phyloP scores from a whole-genome alignment of 2,888 invertebrate genomes.

The Platerodrilus igneus region DNA sequence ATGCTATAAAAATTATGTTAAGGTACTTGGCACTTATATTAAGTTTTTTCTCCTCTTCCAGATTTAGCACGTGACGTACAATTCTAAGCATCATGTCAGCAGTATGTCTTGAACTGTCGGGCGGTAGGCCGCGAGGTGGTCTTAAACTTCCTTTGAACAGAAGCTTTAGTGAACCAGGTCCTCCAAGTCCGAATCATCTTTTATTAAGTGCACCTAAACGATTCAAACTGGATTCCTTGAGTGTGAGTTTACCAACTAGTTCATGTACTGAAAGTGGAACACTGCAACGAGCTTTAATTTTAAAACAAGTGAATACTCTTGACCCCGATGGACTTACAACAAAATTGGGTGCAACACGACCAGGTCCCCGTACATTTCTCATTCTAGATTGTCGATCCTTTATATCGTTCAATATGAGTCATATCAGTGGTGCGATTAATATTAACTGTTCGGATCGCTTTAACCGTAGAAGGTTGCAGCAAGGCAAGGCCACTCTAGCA shows the following conservation, averaged over 20 bases:
- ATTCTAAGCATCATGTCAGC: constrained; percentile 49
- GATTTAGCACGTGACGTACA: constrained; percentile 46
- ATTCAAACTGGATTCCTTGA: constrained; percentile 53
- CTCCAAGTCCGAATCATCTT: constrained; percentile 40
- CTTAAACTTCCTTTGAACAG: constrained; percentile 55
- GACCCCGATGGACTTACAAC: constrained; percentile 51
- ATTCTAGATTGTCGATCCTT: constrained; percentile 66
- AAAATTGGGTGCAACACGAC: constrained; percentile 43
- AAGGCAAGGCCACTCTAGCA: constrained; percentile 61
- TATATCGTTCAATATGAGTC: constrained; percentile 64
- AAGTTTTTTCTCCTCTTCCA: constrained; percentile 44
- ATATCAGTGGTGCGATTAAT: constrained; percentile 65
- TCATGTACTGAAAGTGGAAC: constrained; percentile 55
- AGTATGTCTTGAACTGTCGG: constrained; percentile 51
- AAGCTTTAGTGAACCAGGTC: constrained; percentile 56
- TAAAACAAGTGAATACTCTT: constrained; percentile 52
- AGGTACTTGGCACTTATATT: constrained; percentile 37
- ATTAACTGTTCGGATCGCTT: constrained; percentile 68
- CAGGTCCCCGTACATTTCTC: constrained; percentile 44
- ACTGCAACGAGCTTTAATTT: constrained; percentile 51
- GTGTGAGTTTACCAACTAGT: constrained; percentile 50
- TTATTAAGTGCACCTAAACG: constrained; percentile 47
- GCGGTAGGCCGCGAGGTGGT: constrained; percentile 52
- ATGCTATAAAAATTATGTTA: no score
- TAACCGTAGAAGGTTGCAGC: constrained; percentile 61